Base-by-base conservation (phyloP, 1,140 invertebrate genomes). In the Dendroctonus valens region DNA sequence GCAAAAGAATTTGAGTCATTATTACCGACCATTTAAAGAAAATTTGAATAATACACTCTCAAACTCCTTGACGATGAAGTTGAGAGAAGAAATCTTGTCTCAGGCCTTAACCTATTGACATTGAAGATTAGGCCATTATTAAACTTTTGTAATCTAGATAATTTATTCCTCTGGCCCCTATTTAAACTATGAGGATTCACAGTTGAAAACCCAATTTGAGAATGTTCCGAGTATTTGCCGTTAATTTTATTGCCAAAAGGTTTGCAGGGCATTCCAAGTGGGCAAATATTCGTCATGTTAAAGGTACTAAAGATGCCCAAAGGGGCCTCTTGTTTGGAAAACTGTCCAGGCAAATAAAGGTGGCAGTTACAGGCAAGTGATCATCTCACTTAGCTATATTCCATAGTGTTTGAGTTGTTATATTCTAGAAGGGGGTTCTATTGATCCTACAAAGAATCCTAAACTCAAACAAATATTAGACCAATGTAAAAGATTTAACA, bases 181-280 rank as follows among this genome's bases (percentile, higher is more conserved):
- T 26, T 26, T 2, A 26, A 26, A 26, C 26, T 26, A 26, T 26
- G 26, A 26, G 3, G 26, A 26, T 5, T 26, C 15, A 14, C 7
- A 51, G 14, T 26, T 8, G 8, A 14, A 26, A 1, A 26, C 26
- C 26, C 26, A 26, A 26, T 26, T 26, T 26, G 26, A 26, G 26
- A 26, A 26, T 26, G 26, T 3, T 26, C 26, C 26, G 26, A 26
- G 26, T 26, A 26, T 26, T 26, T 26, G 26, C 26, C 26, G 26
- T 26, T 15, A 51, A 51, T 15, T n/a, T 51, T 41, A 55, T 55
- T 40, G n/a, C 39, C 7, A 68, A 70, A 63, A 66, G 70, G 41
- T 49, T 55, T 58, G 87, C 87, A 9, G 89, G 89, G 0, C 89
- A 91, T 73, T 86, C 84, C 37, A 91, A 91, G 79, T 91, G 89